phyloP scores from a whole-genome alignment of 1,140 invertebrate genomes.

The Bombus confusus region DNA sequence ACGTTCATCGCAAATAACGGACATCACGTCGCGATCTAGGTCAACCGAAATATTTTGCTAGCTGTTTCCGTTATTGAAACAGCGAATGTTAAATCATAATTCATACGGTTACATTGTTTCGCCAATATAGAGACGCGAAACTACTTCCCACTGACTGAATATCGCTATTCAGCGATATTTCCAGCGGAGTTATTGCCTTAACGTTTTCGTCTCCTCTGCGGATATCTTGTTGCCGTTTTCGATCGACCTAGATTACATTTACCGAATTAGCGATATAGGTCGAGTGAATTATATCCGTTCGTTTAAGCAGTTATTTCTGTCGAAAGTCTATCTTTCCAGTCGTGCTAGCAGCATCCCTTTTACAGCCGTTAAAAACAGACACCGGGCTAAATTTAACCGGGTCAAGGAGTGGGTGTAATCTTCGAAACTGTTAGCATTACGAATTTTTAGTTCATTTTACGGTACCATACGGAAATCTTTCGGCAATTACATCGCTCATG shows the following conservation, averaged over 20 bases:
- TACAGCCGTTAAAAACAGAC: background rate
- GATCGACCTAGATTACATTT: slow-evolving; percentile 23
- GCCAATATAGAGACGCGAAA: background rate
- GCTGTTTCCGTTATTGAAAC: slow-evolving; percentile 36
- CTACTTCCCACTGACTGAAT: background rate
- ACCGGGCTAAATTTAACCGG: too few species aligned
- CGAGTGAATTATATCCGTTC: slow-evolving; percentile 11
- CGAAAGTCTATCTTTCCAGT: background rate
- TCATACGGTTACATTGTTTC: slow-evolving; percentile 1
- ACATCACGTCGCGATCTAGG: background rate
- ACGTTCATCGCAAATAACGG: background rate
- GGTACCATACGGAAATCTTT: too few species aligned
- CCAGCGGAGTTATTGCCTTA: background rate
- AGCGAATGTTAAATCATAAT: background rate
- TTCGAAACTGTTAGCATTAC: too few species aligned
- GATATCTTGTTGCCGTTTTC: background rate
- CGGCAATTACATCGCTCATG: too few species aligned
- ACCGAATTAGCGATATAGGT: slow-evolving; percentile 24
- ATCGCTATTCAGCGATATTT: background rate
- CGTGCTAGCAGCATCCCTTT: background rate
- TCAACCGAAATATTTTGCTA: slow-evolving; percentile 43
- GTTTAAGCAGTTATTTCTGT: slow-evolving; percentile 26
- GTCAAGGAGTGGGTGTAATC: too few species aligned
- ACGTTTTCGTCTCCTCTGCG: background rate
- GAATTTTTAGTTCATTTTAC: too few species aligned